Evolutionary conservation across 2,113 vertebrate species (phyloP), one percentile per base, ranked within the genome.

Genomic region (Hemiscyllium ocellatum): DNA sequence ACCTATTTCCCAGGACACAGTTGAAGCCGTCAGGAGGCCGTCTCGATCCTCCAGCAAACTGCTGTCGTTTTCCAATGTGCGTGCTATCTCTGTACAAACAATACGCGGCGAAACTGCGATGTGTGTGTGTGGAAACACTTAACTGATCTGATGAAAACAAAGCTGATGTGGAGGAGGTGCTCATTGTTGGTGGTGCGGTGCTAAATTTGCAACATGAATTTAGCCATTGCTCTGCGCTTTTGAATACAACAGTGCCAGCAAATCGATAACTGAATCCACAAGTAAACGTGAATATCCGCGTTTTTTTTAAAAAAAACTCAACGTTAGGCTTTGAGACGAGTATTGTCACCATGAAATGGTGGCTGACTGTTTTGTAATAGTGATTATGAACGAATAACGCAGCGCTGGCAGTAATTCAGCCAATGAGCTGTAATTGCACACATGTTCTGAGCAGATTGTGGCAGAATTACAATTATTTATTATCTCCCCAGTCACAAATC

Each of bases 281-380:
- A 95, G 72, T 95, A 72, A 72, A 95, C 70, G 22, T 7, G 69
- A 17, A 17, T 52, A 33, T 93, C 89, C 33, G n/a, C 66, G 69
- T 47, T 95, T 52, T n/a, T n/a, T n/a, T n/a, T n/a, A 26, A 4
- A 5, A 3, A 76, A 50, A 29, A 33, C 33, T 52, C 68, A 95
- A 95, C 69, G 94, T 95, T 95, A 72, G 52, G 69, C 68, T 72
- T 72, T 12, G 37, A 76, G 68, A 17, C 52, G 94, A 52, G 94
- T 52, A 4, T 52, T 95, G 61, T 93, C 37, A 66, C 22, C 29
- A 66, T 65, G 87, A 65, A 65, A 91, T 91, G 56, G 87, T 61
- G 65, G 87, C 56, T 29, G 56, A 65, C 65, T 91, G 56, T 65
- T 65, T 29, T 90, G 52, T 19, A 65, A 65, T 90, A 33, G 52